Conservation (phyloP, 1,140 invertebrate species). For the Micrasema minimum region DNA sequence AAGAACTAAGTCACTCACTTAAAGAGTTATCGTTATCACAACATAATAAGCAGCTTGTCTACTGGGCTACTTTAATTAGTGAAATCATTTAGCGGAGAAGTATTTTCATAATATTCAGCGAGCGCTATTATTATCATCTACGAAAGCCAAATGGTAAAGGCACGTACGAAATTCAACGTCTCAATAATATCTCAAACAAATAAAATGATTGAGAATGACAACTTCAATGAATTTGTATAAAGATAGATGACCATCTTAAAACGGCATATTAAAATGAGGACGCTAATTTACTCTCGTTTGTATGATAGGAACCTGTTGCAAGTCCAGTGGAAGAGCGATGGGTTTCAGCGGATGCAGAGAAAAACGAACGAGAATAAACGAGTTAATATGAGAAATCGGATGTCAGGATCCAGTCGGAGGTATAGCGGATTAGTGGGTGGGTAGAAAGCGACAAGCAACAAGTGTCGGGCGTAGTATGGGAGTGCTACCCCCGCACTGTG, state of each 20-base stretch:
- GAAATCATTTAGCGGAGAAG: neutral
- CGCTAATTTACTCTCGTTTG: neutral
- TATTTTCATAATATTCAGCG: too few relatives aligned
- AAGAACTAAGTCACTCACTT: slow-evolving; percentile 11
- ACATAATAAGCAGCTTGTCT: slow-evolving; percentile 30
- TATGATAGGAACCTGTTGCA: neutral
- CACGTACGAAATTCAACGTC: neutral
- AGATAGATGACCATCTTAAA: slow-evolving; percentile 1
- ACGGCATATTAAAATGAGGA: neutral
- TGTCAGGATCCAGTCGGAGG: slow-evolving; percentile 12
- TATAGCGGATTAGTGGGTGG: slow-evolving; percentile 6
- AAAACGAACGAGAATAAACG: too few relatives aligned
- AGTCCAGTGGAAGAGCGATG: neutral
- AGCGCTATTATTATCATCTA: too few relatives aligned
- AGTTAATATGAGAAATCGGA: neutral
- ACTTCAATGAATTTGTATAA: slow-evolving; percentile 3
- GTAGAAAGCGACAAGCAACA: neutral
- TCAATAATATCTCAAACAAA: neutral
- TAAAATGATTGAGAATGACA: neutral
- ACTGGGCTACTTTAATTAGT: slow-evolving; percentile 12
- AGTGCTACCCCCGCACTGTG: neutral
- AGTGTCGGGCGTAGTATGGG: slow-evolving; percentile 16
- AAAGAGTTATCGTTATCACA: slow-evolving; percentile 10
- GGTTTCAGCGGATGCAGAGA: neutral
- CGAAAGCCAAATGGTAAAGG: too few relatives aligned